Conservation (phyloP, 2,797 vertebrate species). For the Neosilurus hyrtlii region DNA sequence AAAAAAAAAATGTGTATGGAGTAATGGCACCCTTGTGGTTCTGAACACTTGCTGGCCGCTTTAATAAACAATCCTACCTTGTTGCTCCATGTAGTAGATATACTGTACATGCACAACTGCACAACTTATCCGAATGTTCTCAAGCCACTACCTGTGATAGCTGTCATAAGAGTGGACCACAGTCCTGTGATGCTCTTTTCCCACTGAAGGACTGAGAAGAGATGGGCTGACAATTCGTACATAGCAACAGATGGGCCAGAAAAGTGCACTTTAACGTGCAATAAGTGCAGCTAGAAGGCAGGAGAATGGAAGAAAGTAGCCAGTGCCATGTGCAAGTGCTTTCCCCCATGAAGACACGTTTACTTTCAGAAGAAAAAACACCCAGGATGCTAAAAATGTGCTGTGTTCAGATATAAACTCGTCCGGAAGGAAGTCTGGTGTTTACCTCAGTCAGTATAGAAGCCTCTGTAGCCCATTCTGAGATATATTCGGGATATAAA, state of each 20-base stretch:
- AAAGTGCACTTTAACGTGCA: background rate
- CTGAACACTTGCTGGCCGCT: background rate
- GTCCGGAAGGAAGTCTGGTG: too few relatives aligned
- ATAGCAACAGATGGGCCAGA: constrained; percentile 23
- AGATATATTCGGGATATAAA: background rate
- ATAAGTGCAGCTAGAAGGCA: background rate
- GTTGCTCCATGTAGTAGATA: background rate
- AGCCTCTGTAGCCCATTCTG: background rate
- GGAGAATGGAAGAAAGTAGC: background rate
- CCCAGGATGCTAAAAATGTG: background rate
- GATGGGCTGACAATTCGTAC: background rate
- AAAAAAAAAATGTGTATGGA: background rate
- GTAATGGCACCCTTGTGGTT: background rate
- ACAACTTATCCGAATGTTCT: background rate
- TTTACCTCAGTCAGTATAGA: background rate
- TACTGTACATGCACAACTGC: background rate
- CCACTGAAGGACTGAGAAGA: background rate
- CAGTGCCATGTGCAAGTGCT: background rate
- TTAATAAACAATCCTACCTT: constrained; percentile 2
- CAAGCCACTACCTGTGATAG: background rate
- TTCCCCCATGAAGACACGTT: background rate
- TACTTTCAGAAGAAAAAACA: background rate
- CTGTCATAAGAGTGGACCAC: background rate
- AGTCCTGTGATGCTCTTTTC: background rate
- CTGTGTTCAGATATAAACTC: too few relatives aligned